Conservation (phyloP, 2,888 invertebrate species). For the Luperina testacea region DNA sequence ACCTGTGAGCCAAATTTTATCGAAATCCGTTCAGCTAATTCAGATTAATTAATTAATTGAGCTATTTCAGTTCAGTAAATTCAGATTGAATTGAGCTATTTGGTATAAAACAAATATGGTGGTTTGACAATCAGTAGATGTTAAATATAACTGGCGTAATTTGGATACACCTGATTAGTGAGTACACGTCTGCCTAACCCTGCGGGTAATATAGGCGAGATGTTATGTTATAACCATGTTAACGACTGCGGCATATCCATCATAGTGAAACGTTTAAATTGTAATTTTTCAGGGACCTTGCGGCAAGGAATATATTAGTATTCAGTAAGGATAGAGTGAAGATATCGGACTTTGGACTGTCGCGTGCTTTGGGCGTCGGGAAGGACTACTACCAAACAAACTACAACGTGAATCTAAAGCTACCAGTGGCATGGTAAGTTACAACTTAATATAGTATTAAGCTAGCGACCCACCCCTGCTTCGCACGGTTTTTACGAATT, state of each 20-base stretch:
- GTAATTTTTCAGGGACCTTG: constrained; percentile 94
- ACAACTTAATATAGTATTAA: not conserved
- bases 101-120: too few species aligned
- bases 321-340: constrained; percentile 99
- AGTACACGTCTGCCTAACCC: too few species aligned
- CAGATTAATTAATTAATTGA: too few species aligned
- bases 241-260: not conserved
- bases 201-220: too few species aligned
- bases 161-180: not conserved
- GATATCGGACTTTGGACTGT: constrained; percentile 99
- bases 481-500: not conserved
- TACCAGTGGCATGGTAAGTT: constrained; percentile 98
- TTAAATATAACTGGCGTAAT: not conserved
- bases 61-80: too few species aligned
- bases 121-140: too few species aligned
- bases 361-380: constrained; percentile 98
- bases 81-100: too few species aligned
- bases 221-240: not conserved
- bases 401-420: constrained; percentile 98
- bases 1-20: too few species aligned
- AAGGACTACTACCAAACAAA: constrained; percentile 99
- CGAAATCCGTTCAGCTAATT: not conserved
- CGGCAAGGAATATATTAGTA: constrained; percentile 99
- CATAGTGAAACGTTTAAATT: not conserved
- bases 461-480: not conserved